Conservation (phyloP, 2,797 vertebrate species). For the Oreochromis mossambicus region DNA sequence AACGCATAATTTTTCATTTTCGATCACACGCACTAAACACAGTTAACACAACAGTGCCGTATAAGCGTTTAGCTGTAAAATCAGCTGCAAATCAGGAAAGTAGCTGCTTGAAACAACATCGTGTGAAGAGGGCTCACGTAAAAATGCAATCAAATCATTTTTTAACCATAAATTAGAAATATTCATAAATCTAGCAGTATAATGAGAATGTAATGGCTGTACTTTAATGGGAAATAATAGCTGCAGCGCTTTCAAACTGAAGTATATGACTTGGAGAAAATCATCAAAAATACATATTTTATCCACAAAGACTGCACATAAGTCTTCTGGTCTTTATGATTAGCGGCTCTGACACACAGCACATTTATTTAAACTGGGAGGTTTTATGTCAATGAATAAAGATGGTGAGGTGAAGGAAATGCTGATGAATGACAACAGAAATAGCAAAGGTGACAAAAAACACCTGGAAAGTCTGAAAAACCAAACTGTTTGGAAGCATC, state of each 20-base stretch:
- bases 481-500: slow-evolving; percentile 16
- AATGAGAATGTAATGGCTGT: background rate
- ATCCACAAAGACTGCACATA: background rate
- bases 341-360: background rate
- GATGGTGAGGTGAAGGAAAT: background rate
- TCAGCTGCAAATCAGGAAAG: background rate
- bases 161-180: background rate
- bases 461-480: background rate
- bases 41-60: background rate
- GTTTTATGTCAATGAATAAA: background rate
- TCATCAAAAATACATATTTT: background rate
- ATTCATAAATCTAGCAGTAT: background rate
- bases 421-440: background rate
- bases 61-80: background rate
- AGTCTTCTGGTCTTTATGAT: background rate
- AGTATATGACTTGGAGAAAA: background rate
- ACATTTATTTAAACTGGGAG: background rate
- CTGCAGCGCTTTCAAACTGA: background rate
- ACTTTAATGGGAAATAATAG: background rate
- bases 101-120: background rate
- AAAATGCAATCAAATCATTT: background rate
- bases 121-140: background rate
- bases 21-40: background rate
- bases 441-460: slow-evolving; percentile 1
- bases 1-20: slow-evolving; percentile 10